These are phyloP conservation scores for Cyprinodon variegatus DNA, from an alignment of 2,113 vertebrate genomes.

Conservation along the genomic window DNA sequence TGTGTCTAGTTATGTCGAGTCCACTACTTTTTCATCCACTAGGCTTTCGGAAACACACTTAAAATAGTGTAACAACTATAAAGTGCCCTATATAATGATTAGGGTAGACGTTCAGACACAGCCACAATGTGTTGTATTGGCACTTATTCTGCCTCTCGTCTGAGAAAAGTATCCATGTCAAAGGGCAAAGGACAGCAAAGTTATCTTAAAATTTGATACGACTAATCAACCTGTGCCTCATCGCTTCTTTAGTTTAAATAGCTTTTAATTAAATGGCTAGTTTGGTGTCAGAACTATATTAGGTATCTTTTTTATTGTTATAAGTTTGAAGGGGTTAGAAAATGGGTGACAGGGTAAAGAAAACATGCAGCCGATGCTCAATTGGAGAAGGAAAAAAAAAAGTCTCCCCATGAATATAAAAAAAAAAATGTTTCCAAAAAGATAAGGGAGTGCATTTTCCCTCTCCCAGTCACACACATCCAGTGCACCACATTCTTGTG, in stretches of 20 bases:
- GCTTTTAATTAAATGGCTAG: conserved; percentile 70
- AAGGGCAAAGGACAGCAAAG: no score
- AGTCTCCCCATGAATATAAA: conserved; percentile 61
- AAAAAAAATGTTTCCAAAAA: conserved; percentile 51
- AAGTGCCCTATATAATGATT: no score
- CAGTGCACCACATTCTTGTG: conserved; percentile 2
- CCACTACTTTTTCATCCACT: no score
- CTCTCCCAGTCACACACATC: conserved; percentile 30
- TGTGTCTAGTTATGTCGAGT: no score
- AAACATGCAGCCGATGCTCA: conserved; percentile 45
- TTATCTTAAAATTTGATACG: neutral
- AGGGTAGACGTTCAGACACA: no score
- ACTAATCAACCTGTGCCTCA: neutral
- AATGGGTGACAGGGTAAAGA: conserved; percentile 29
- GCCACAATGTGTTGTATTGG: no score
- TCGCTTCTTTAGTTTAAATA: conserved; percentile 76
- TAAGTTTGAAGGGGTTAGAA: conserved; percentile 8
- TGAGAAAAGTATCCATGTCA: no score
- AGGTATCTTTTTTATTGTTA: conserved; percentile 44
- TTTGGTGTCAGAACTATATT: conserved; percentile 51
- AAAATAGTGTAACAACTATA: no score
- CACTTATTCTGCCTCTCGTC: no score
- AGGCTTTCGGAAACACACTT: no score
- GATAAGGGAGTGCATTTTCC: conserved; percentile 52
- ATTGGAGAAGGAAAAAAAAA: conserved; percentile 52